Percentiles rank a stretch among this genome's conserved stretches.
Conservation (phyloP, 1,140 invertebrate species). For the Littorina saxatilis region DNA sequence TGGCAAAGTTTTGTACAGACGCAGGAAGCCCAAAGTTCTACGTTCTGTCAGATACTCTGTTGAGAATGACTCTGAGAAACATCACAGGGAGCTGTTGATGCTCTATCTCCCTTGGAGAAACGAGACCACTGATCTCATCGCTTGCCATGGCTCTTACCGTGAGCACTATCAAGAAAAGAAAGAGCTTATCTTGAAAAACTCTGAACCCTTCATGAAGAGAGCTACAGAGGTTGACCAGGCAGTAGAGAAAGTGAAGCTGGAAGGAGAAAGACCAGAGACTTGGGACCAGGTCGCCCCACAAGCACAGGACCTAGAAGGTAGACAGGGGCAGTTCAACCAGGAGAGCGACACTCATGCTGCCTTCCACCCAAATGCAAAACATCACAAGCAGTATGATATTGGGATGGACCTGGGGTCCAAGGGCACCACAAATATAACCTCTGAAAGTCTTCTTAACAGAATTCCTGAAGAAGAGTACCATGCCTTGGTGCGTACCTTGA, state of each 20-base stretch:
- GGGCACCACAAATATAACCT: neutral
- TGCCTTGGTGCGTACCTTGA: neutral
- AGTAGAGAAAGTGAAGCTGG: conserved; percentile 33
- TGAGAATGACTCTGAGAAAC: neutral
- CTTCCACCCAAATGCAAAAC: neutral
- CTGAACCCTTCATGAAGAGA: conserved; percentile 41
- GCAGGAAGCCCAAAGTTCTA: neutral
- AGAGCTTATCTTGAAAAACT: neutral
- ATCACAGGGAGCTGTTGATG: neutral
- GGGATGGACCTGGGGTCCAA: neutral
- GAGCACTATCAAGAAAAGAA: neutral
- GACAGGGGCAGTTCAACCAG: conserved; percentile 39
- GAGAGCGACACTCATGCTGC: conserved; percentile 23
- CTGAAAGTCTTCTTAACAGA: neutral
- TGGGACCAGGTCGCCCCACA: too few relatives aligned
- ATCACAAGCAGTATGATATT: neutral
- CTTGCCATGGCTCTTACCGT: conserved; percentile 39
- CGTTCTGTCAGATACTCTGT: neutral
- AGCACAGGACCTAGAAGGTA: too few relatives aligned
- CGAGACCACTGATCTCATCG: neutral
- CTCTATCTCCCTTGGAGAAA: neutral
- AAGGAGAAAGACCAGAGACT: conserved; percentile 31
- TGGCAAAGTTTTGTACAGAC: neutral
- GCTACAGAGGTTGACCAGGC: conserved; percentile 40
- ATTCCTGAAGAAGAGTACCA: neutral